Percentiles rank a stretch among this genome's conserved stretches.
Conservation (phyloP, 1,140 invertebrate species). For the Protaetia brevitarsis region DNA sequence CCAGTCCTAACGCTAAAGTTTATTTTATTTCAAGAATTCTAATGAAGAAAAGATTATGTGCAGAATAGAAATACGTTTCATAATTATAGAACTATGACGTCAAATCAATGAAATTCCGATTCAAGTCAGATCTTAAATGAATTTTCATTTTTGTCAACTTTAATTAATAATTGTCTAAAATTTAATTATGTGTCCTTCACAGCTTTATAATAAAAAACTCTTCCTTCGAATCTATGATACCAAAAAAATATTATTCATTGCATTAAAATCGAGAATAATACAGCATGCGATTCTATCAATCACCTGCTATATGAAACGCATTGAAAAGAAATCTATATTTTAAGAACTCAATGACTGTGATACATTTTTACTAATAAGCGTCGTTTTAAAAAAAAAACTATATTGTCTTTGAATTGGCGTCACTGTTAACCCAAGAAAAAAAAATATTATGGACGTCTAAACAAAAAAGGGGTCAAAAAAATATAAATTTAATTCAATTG, state of each 20-base stretch:
- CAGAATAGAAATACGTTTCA: too few relatives aligned
- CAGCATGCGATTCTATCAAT: neutral
- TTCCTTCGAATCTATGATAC: too few relatives aligned
- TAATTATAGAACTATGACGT: too few relatives aligned
- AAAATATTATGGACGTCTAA: slow-evolving; percentile 8
- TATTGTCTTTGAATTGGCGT: neutral
- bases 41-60: too few relatives aligned
- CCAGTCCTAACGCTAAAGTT: too few relatives aligned
- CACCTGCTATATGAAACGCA: slow-evolving; percentile 10
- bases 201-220: too few relatives aligned
- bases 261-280: neutral
- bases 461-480: neutral
- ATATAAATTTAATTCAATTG: neutral
- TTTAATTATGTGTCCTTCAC: too few relatives aligned
- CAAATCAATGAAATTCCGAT: too few relatives aligned
- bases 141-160: too few relatives aligned
- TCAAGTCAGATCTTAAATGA: too few relatives aligned
- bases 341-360: slow-evolving; percentile 34
- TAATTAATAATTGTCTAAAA: too few relatives aligned
- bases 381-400: slow-evolving; percentile 9
- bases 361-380: slow-evolving; percentile 25
- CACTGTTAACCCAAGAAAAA: neutral
- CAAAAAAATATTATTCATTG: neutral
- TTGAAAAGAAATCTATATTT: slow-evolving; percentile 27
- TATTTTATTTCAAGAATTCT: too few relatives aligned